These are phyloP conservation scores for Nowickia ferox DNA, from an alignment of 2,888 invertebrate genomes.

Conservation along the genomic window DNA sequence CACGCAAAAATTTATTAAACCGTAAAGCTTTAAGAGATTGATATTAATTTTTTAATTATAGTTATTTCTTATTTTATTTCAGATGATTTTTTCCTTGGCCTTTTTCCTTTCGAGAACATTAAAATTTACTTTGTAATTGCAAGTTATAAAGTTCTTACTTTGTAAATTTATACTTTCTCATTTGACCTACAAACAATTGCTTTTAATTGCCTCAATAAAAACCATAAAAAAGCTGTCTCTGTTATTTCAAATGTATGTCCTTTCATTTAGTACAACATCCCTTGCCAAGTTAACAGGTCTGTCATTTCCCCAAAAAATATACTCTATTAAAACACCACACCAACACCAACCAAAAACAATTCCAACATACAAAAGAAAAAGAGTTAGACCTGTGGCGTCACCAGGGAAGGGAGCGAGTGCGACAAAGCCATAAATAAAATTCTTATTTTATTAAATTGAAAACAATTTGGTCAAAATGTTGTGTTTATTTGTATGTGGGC, in stretches of 20 bases:
- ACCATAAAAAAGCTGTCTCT: slow-evolving; percentile 45
- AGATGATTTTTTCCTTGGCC: too few species aligned
- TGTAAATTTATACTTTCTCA: neutral
- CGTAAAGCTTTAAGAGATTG: too few species aligned
- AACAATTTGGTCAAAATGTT: slow-evolving; percentile 68
- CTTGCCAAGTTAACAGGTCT: neutral
- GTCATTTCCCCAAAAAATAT: neutral
- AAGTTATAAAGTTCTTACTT: neutral
- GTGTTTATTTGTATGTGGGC: slow-evolving; percentile 30
- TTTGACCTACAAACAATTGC: slow-evolving; percentile 46
- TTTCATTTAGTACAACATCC: neutral
- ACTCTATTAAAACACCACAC: neutral
- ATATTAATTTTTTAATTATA: too few species aligned
- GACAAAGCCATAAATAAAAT: slow-evolving; percentile 58
- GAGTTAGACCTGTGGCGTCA: neutral
- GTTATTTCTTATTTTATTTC: too few species aligned
- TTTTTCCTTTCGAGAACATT: neutral
- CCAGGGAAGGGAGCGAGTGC: neutral
- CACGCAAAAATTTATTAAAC: too few species aligned
- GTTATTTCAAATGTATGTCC: neutral
- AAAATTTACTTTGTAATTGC: neutral
- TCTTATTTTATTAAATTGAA: slow-evolving; percentile 71
- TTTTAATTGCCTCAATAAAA: slow-evolving; percentile 57
- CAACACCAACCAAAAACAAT: neutral
- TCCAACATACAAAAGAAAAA: neutral